Evolutionary conservation across 2,113 vertebrate species (phyloP), one percentile per base, ranked within the genome.

Genomic region (Trochalopteron elliotii): DNA sequence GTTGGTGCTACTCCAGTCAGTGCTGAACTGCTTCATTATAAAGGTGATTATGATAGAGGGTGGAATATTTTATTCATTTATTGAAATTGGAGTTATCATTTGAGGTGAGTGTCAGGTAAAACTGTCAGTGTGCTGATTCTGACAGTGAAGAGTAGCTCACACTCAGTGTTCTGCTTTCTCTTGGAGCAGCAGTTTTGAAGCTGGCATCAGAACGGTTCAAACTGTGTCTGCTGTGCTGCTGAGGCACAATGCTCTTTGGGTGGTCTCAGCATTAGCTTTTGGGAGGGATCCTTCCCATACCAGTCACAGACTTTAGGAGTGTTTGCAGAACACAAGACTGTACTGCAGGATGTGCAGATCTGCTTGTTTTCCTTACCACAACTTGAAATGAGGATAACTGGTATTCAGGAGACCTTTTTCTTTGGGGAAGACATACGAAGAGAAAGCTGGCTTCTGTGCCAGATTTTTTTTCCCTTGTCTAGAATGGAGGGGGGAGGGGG

Each of bases 181-280:
- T 84, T 49, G 12, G 55, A 79, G 83, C 55, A 89, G 21, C 42
- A 9, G 35, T 92, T 93, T 77, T 1, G 15, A 59, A 63, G 55
- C 53, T 72, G 89, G 37, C 53, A 53, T 72, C 7, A 13, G 31
- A 35, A 5, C 1, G 13, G 47, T 49, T 95, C 59, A 25, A 1
- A 28, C 52, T 52, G 33, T 2, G 0, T 49, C 53, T 80, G 80
- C n/a, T 72, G n/a, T 69, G 71, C 55, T 90, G 65, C 72, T 71
- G 64, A 84, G 63, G 83, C 47, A 55, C 47, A 56, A 23, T 37
- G 49, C 83, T 94, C 20, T 84, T 86, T 83, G 69, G 77, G 93
- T 91, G 87, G 83, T 96, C 93, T 78, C 60, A 81, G 39, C 1
- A 0, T 49, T 87, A 45, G 63, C 19, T 24, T 74, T 88, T 70